Evolutionary conservation across 2,113 vertebrate genomes (phyloP).

Genomic region (Pardalotus punctatus): DNA sequence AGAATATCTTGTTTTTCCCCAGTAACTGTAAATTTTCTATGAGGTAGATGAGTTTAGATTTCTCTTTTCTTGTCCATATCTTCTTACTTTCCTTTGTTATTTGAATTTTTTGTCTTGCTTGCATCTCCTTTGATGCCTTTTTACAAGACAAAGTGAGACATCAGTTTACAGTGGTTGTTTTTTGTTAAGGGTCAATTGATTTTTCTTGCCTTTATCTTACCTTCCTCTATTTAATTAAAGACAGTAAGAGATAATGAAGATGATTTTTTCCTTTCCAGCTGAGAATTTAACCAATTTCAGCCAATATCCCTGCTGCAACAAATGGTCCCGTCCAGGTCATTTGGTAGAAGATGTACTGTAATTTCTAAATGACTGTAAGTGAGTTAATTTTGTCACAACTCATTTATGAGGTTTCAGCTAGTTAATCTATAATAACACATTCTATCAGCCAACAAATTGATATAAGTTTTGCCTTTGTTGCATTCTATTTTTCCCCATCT

Average conservation of each 20-base stretch:
- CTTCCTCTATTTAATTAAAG: not conserved
- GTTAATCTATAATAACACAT: not conserved
- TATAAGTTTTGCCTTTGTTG: not conserved
- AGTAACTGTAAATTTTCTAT: not conserved
- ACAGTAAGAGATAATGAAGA: not conserved
- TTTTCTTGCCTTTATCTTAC: not conserved
- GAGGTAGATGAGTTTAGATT: not conserved
- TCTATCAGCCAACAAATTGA: not conserved
- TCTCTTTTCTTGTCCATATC: not conserved
- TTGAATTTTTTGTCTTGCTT: not conserved
- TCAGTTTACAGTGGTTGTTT: not conserved
- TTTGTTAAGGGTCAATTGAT: not conserved
- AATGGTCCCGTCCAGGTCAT: not conserved
- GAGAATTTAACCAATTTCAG: not conserved
- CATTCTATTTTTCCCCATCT: not conserved
- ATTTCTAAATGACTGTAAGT: not conserved
- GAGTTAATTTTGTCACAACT: not conserved
- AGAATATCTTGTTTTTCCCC: not conserved
- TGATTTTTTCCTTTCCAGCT: not conserved
- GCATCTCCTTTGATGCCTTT: not conserved
- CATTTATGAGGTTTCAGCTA: not conserved
- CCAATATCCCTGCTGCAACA: not conserved
- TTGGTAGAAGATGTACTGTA: not conserved
- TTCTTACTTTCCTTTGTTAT: not conserved
- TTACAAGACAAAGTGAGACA: not conserved